Conservation (phyloP, 2,113 vertebrate species). For the Siniperca knerii region DNA sequence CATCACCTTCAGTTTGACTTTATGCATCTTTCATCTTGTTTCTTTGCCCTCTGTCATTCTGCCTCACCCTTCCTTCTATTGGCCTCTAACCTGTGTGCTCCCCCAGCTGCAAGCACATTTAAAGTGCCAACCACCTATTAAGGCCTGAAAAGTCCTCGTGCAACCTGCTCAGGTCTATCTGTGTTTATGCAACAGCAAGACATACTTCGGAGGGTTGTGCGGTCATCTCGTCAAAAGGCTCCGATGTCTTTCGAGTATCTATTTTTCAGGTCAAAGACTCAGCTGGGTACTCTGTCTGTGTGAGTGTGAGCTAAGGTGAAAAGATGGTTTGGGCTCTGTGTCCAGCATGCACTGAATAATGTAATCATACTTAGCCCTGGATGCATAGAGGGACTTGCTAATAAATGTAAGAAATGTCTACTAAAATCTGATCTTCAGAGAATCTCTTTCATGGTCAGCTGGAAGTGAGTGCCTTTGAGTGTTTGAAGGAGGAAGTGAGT, state of each 20-base stretch:
- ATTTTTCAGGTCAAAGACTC: conserved; percentile 21
- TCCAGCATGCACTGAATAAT: not conserved
- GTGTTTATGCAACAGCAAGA: not conserved
- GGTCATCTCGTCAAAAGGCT: conserved; percentile 26
- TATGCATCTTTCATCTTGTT: no score
- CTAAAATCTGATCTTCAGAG: not conserved
- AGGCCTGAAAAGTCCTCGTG: not conserved
- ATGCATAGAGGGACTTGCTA: not conserved
- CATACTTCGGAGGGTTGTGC: not conserved
- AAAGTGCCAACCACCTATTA: not conserved
- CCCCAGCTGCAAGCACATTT: not conserved
- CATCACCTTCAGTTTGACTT: not conserved
- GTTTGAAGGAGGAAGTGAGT: not conserved
- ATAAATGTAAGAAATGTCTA: not conserved
- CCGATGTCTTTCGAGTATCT: not conserved
- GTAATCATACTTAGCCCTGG: no score
- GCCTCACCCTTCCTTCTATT: not conserved
- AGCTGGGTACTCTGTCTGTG: conserved; percentile 2
- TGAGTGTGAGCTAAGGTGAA: conserved; percentile 32
- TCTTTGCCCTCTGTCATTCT: not conserved
- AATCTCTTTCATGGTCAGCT: conserved; percentile 15
- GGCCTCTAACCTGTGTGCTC: not conserved
- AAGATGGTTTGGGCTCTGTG: not conserved
- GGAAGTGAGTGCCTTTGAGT: not conserved
- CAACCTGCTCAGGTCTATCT: not conserved